Percentiles rank a stretch among this genome's conserved stretches.
Conservation (phyloP, 2,113 vertebrate genomes). For the Clarias magur region DNA sequence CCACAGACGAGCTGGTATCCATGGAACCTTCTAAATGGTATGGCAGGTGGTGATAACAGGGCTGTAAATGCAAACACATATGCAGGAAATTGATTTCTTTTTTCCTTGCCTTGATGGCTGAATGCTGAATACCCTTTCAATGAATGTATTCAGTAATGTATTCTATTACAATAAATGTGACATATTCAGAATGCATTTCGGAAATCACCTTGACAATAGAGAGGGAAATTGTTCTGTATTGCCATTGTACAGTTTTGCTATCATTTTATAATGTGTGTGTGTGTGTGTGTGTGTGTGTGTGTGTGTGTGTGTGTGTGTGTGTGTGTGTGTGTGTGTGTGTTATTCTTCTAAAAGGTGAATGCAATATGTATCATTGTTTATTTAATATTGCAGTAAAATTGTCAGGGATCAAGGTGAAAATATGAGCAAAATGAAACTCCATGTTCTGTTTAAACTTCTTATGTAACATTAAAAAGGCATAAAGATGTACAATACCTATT, state of each 20-base stretch:
- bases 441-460: not conserved
- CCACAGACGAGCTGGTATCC: constrained; percentile 26
- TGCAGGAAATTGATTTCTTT: not conserved
- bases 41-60: constrained; percentile 31
- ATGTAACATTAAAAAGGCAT: not conserved
- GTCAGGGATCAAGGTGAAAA: not conserved
- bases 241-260: not conserved
- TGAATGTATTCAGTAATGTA: not conserved
- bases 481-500: no score
- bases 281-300: no score
- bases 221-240: not conserved
- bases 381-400: not conserved
- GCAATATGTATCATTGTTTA: not conserved
- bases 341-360: not conserved
- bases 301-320: no score
- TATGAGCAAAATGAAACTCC: not conserved
- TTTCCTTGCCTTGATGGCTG: not conserved
- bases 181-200: not conserved
- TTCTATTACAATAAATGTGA: not conserved
- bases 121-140: not conserved
- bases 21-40: constrained; percentile 27
- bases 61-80: not conserved
- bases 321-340: no score
- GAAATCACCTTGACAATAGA: not conserved
- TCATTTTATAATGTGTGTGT: no score